Evolutionary conservation across 2,797 vertebrate genomes (phyloP).

Genomic region (Typhlichthys subterraneus): DNA sequence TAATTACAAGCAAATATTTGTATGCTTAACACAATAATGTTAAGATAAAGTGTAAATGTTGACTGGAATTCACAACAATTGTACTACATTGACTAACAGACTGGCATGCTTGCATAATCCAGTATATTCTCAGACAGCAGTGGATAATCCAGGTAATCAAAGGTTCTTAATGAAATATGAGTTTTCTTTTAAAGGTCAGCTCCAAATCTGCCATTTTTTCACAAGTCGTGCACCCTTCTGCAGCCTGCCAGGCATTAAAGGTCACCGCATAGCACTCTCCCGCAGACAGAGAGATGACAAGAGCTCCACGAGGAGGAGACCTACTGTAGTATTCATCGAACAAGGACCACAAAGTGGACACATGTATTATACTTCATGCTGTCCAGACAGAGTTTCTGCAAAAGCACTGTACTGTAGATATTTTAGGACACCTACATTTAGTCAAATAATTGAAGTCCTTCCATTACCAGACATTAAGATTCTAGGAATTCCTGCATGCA

Average conservation of each 20-base stretch:
- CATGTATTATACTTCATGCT: constrained; percentile 52
- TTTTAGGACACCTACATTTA: constrained; percentile 23
- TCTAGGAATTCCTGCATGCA: too few relatives aligned
- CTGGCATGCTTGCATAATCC: constrained; percentile 38
- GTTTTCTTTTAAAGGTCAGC: constrained; percentile 71
- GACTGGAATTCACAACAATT: constrained; percentile 2
- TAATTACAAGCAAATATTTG: too few relatives aligned
- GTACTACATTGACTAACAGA: constrained; percentile 18
- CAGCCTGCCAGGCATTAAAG: constrained; percentile 69
- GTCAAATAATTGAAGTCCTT: constrained; percentile 1
- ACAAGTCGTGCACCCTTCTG: constrained; percentile 64
- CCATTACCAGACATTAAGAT: constrained; percentile 18
- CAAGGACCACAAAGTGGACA: constrained; percentile 41
- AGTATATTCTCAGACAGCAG: constrained; percentile 56
- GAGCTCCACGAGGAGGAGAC: constrained; percentile 37
- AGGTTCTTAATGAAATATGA: constrained; percentile 74
- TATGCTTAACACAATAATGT: too few relatives aligned
- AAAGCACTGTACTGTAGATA: constrained; percentile 24
- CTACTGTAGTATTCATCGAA: constrained; percentile 54
- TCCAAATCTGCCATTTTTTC: constrained; percentile 68
- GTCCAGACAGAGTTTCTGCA: constrained; percentile 40
- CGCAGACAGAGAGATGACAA: constrained; percentile 62
- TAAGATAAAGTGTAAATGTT: neutral
- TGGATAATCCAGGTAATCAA: constrained; percentile 74
- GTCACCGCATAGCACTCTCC: constrained; percentile 65